A percentile compares a stretch with the other conserved stretches of the same genome.
Evolutionary conservation across 2,797 vertebrate genomes (phyloP).

Genomic region (Bufotes viridis): DNA sequence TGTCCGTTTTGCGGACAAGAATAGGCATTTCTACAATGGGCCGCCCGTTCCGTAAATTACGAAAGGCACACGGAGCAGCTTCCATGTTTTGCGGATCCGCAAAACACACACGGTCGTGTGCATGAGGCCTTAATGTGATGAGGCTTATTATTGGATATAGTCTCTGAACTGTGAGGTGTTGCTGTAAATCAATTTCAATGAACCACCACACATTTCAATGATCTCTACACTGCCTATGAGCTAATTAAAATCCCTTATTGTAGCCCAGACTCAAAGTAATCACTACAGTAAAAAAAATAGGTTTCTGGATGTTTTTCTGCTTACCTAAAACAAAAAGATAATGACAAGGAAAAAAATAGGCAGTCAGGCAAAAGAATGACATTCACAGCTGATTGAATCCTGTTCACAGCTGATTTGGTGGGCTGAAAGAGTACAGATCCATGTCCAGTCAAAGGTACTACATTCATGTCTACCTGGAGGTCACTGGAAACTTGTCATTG

Average conservation of each 20-base stretch:
- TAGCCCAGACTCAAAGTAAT: slow-evolving; percentile 39
- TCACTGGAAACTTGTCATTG: slow-evolving; percentile 45
- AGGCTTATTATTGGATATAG: not conserved
- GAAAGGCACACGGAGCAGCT: no score
- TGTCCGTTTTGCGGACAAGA: no score
- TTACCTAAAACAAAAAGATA: slow-evolving; percentile 52
- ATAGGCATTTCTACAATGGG: no score
- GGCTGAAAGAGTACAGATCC: slow-evolving; percentile 50
- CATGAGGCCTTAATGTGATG: no score
- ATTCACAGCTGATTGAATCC: slow-evolving; percentile 57
- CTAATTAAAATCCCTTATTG: slow-evolving; percentile 48
- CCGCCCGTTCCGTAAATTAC: no score
- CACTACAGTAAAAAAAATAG: slow-evolving; percentile 36
- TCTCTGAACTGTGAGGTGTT: not conserved
- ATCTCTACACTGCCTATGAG: not conserved
- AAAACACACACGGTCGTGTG: no score
- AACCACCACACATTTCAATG: not conserved
- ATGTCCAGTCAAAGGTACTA: slow-evolving; percentile 49
- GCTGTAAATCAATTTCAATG: not conserved
- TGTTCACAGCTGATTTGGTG: slow-evolving; percentile 54
- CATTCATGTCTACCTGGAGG: slow-evolving; percentile 40
- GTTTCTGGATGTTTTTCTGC: slow-evolving; percentile 42
- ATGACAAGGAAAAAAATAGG: slow-evolving; percentile 36
- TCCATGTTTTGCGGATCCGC: no score
- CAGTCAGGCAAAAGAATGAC: slow-evolving; percentile 56